Base-by-base conservation (phyloP, 2,888 invertebrate species). In the Poecilus cupreus region DNA sequence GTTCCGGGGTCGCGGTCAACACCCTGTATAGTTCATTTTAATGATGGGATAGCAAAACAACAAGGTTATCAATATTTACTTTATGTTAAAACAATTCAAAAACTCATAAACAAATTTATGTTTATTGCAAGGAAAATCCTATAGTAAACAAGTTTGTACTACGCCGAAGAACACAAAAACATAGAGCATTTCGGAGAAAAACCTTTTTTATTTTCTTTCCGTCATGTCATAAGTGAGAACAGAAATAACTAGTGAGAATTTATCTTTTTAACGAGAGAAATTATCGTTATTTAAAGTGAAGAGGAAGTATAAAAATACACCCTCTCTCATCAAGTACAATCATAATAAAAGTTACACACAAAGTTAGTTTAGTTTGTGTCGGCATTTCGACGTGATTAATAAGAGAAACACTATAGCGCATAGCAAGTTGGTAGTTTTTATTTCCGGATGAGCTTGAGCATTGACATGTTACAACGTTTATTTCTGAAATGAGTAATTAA, bases 261-360 rank as follows among this genome's bases (percentile, higher is more conserved):
- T 54, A 54, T 54, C 54, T 54, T 22, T n/a, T 54, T 54, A 54
- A 54, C 54, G 60, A 60, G 32, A 13, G 32, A 60, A 60, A 60
- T 60, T 60, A 60, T 60, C 60, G 60, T 60, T 60, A 60, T 60
- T 60, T 60, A 26, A 60, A 60, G 60, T 60, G 60, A 32, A 60
- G 32, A 60, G 60, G 60, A 60, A 60, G 60, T 60, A 16, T 60
- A 60, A 60, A 60, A 60, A 60, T 60, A 60, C 32, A 60, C 60
- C 60, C 60, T 60, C 57, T 24, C 4, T 8, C 51, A 43, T 43
- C 51, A 6, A 18, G 60, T 60, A 32, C 13, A 60, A 60, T 51
- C 1, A 51, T 60, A 60, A 57, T 60, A 60, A 11, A 60, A 54
- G n/a, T n/a, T n/a, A n/a, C n/a, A n/a, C n/a, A n/a, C n/a, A n/a